Evolutionary conservation across 2,888 invertebrate genomes (phyloP).

Genomic region (Chalcosyrphus nemorum): DNA sequence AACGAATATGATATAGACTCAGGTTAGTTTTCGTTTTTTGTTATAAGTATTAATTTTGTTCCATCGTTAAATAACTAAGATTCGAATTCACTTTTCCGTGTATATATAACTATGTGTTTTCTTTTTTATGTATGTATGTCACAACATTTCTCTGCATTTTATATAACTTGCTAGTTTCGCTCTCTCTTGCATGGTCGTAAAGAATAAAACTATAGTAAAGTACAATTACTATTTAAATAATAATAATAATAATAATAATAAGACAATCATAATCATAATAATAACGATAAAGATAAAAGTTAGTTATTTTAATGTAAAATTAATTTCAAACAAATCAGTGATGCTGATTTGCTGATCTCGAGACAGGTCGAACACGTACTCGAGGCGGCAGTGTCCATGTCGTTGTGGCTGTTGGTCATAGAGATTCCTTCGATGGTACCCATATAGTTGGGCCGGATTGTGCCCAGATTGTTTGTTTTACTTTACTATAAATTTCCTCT

Average conservation of each 20-base stretch:
- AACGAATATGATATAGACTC: slow-evolving; percentile 64
- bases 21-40: slow-evolving; percentile 29
- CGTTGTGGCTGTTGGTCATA: slow-evolving; percentile 88
- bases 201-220: slow-evolving; percentile 70
- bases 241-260: slow-evolving; percentile 64
- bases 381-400: slow-evolving; percentile 85
- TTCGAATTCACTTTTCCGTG: slow-evolving; percentile 62
- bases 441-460: slow-evolving; percentile 98
- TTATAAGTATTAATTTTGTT: slow-evolving; percentile 14
- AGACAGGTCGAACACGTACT: slow-evolving; percentile 82
- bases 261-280: slow-evolving; percentile 64
- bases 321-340: slow-evolving; percentile 72
- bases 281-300: slow-evolving; percentile 68
- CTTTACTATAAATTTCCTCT: slow-evolving; percentile 97
- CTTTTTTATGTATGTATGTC: slow-evolving; percentile 50
- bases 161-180: slow-evolving; percentile 48
- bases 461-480: slow-evolving; percentile 96
- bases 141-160: slow-evolving; percentile 66
- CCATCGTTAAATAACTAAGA: slow-evolving; percentile 61
- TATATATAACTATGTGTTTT: slow-evolving; percentile 16
- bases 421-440: slow-evolving; percentile 98
- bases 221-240: slow-evolving; percentile 64
- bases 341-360: slow-evolving; percentile 80
- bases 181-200: slow-evolving; percentile 66
- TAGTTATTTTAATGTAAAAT: slow-evolving; percentile 69